A percentile compares a stretch with the other conserved stretches of the same genome.
Evolutionary conservation across 1,140 invertebrate genomes (phyloP).

Genomic region (Bicyclus anynana): DNA sequence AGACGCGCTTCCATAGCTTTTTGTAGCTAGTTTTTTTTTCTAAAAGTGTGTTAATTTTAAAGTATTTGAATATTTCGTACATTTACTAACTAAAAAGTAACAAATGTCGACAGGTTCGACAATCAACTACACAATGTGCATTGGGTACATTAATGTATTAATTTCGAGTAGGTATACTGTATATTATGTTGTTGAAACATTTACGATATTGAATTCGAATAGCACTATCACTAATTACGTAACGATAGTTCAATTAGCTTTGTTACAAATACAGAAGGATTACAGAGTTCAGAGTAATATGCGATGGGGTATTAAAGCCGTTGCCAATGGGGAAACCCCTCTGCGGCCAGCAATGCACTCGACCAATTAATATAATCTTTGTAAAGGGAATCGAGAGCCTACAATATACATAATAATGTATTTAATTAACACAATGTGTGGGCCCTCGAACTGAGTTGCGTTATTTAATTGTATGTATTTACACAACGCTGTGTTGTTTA

Average conservation of each 20-base stretch:
- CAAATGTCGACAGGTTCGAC: no score
- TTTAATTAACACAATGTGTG: constrained; percentile 53
- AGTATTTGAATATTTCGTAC: no score
- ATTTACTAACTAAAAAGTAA: no score
- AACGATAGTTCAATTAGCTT: constrained; percentile 56
- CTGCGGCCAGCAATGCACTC: constrained; percentile 35
- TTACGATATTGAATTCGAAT: background rate
- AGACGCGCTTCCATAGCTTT: no score
- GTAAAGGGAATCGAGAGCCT: constrained; percentile 50
- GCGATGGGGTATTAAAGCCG: constrained; percentile 42
- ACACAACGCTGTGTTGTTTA: no score
- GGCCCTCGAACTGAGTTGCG: constrained; percentile 36
- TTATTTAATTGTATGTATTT: constrained; percentile 41
- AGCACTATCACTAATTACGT: constrained; percentile 31
- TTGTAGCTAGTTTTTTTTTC: no score
- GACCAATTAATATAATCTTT: constrained; percentile 65
- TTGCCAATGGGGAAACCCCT: constrained; percentile 45
- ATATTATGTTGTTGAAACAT: background rate
- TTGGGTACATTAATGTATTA: no score
- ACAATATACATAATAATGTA: constrained; percentile 60
- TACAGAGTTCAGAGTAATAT: constrained; percentile 44
- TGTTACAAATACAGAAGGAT: constrained; percentile 45
- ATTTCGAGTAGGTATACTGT: background rate
- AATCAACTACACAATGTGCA: no score
- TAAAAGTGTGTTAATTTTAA: no score